Evolutionary conservation across 2,888 invertebrate genomes (phyloP).

Genomic region (Morpho helenor): DNA sequence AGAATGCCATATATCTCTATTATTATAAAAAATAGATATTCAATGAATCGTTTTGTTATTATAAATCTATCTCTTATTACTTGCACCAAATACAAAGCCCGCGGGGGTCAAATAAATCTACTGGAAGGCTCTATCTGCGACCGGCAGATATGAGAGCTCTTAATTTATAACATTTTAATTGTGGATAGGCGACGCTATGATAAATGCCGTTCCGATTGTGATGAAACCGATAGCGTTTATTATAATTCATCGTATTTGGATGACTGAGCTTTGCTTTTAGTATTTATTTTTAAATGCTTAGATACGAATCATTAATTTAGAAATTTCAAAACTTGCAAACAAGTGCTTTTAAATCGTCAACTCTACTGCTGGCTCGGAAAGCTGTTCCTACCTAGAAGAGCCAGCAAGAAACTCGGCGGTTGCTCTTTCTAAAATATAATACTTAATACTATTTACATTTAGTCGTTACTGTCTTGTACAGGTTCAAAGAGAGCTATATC

Average conservation of each 20-base stretch:
- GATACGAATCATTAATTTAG: neutral
- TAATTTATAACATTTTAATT: constrained; percentile 27
- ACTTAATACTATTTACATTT: too few species aligned
- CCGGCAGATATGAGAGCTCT: constrained; percentile 29
- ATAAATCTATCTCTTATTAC: constrained; percentile 15
- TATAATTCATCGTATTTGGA: neutral
- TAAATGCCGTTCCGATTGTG: constrained; percentile 16
- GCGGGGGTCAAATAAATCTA: constrained; percentile 60
- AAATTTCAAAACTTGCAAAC: too few species aligned
- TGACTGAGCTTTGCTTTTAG: too few species aligned
- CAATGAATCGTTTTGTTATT: neutral
- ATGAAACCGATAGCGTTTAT: constrained; percentile 13
- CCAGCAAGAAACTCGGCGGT: too few species aligned
- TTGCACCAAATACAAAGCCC: constrained; percentile 33
- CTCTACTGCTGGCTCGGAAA: too few species aligned
- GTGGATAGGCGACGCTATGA: constrained; percentile 18
- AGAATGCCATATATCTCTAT: too few species aligned
- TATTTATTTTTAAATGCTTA: neutral
- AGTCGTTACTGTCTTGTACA: too few species aligned
- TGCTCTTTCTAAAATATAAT: too few species aligned
- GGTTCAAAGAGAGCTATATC: too few species aligned
- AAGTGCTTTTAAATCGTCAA: too few species aligned
- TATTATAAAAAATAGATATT: neutral
- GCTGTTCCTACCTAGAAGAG: too few species aligned
- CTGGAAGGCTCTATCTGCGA: constrained; percentile 56